Conservation (phyloP, 2,797 vertebrate genomes). For the Dallia pectoralis region DNA sequence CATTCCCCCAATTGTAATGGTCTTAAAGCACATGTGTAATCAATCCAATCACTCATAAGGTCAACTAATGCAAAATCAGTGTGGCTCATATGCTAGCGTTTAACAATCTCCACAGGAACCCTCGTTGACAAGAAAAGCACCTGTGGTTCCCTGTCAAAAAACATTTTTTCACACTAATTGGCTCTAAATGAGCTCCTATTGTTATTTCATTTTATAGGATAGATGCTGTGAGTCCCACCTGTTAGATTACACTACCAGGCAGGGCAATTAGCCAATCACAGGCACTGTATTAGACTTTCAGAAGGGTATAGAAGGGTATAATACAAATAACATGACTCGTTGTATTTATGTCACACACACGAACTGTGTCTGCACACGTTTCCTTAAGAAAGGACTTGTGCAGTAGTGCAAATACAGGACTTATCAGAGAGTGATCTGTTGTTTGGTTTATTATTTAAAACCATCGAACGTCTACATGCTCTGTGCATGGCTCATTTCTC, state of each 20-base stretch:
- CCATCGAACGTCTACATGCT: no score
- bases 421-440: no score
- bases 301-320: background rate
- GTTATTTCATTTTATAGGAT: constrained; percentile 11
- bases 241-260: background rate
- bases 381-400: no score
- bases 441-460: no score
- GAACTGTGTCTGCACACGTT: background rate
- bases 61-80: constrained; percentile 63
- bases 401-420: no score
- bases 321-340: background rate
- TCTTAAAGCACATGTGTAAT: constrained; percentile 48
- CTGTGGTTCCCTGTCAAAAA: constrained; percentile 64
- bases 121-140: constrained; percentile 43
- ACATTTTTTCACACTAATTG: constrained; percentile 60
- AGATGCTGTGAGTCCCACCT: background rate
- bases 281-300: background rate
- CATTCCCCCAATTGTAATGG: constrained; percentile 42
- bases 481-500: no score
- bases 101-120: constrained; percentile 54
- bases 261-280: background rate
- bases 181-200: constrained; percentile 33
- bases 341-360: background rate
- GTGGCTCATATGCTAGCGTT: constrained; percentile 71
- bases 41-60: constrained; percentile 65